Base-by-base conservation (phyloP, 2,888 invertebrate genomes). In the Linyphia triangularis region DNA sequence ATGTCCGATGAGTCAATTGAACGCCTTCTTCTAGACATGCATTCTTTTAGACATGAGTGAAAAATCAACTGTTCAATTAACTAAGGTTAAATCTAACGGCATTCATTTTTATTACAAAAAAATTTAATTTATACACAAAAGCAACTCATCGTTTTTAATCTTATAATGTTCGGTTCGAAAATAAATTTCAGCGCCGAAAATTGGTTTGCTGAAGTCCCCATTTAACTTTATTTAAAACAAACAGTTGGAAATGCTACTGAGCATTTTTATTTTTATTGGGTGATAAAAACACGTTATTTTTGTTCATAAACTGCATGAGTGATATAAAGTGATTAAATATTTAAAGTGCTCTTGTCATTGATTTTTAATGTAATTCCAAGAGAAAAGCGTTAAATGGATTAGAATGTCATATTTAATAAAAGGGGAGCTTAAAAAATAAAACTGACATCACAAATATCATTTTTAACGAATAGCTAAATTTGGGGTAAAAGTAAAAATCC, bases 161-260 rank as follows among this genome's bases (percentile, higher is more conserved):
- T 13, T 13, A 13, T 24, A 61, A 28, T 82, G 72, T 28, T 40
- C 61, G n/a, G n/a, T n/a, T n/a, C n/a, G n/a, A 22, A 51, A 82
- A 82, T 72, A 72, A 82, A 82, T 82, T 72, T 28, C 26, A 26
- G 40, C 43, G 43, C 61, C 24, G 82, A 82, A 82, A 82, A 63
- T 43, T 63, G 63, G 30, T 24, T 63, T 59, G 40, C 82, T 63
- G 82, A 70, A 63, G 33, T 43, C n/a, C 51, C n/a, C 51, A 51
- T 51, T 51, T 51, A 51, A 9, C 13, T 16, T 51, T 16, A 51
- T 51, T 51, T 51, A 51, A 51, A 51, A 51, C 16, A 16, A 51
- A 51, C 33, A 33, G 5, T 33, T 13, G n/a, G 51, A 51, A 51
- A 13, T n/a, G 16, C n/a, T 51, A 33, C 51, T n/a, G 51, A 51